Percentiles rank a stretch among this genome's conserved stretches.
Conservation (phyloP, 2,113 vertebrate genomes). For the Myodes glareolus region DNA sequence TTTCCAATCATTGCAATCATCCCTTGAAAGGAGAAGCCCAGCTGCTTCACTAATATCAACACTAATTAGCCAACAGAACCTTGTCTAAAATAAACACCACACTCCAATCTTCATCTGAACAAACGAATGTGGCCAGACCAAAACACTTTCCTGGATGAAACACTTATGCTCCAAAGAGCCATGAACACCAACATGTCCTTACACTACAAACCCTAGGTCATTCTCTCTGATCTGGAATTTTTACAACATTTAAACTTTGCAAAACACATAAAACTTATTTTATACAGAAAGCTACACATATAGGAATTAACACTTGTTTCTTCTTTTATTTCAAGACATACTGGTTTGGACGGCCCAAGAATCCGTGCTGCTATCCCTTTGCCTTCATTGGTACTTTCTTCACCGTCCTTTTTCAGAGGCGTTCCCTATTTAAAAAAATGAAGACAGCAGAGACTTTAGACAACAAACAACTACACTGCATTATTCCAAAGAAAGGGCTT, state of each 20-base stretch:
- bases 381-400: slow-evolving; percentile 92
- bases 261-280: not conserved
- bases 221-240: not conserved
- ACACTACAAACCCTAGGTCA: not conserved
- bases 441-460: not conserved
- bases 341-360: slow-evolving; percentile 96
- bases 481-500: not conserved
- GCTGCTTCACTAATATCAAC: not conserved
- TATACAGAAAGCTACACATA: not conserved
- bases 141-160: not conserved
- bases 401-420: slow-evolving; percentile 93
- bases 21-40: not conserved
- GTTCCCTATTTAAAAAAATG: slow-evolving; percentile 88
- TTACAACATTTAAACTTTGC: not conserved
- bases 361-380: slow-evolving; percentile 97
- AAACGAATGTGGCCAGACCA: not conserved
- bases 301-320: not conserved
- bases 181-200: not conserved
- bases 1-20: not conserved
- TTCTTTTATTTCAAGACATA: slow-evolving; percentile 82
- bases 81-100: not conserved
- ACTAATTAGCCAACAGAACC: not conserved
- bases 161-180: not conserved
- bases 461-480: not conserved
- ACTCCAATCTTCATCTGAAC: not conserved